These are phyloP conservation scores for Conomelus anceps DNA, from an alignment of 2,888 invertebrate species.

Conservation along the genomic window DNA sequence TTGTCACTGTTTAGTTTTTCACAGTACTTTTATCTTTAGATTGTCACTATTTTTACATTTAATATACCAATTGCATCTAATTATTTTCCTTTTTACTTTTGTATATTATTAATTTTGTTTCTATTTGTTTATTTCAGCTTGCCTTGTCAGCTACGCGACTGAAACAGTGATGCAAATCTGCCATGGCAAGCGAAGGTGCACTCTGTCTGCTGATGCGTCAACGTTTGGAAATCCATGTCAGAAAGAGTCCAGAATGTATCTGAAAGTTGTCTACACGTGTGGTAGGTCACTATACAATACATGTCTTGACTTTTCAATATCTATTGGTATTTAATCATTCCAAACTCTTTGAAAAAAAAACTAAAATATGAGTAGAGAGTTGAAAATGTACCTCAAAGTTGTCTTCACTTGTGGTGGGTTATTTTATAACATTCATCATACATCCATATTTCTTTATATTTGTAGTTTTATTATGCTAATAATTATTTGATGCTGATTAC, in stretches of 20 bases:
- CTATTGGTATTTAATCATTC: too few species aligned
- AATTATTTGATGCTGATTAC: too few species aligned
- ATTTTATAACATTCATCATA: slow-evolving; percentile 43
- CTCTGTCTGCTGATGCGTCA: slow-evolving; percentile 68
- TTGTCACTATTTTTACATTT: not conserved
- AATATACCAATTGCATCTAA: too few species aligned
- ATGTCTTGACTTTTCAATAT: too few species aligned
- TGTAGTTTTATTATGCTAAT: too few species aligned
- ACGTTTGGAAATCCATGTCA: slow-evolving; percentile 80
- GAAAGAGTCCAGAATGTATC: slow-evolving; percentile 63
- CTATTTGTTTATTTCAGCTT: slow-evolving; percentile 54
- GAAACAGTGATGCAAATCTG: slow-evolving; percentile 83
- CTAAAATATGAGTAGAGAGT: slow-evolving; percentile 39
- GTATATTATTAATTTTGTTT: not conserved
- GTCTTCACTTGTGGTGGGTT: slow-evolving; percentile 84
- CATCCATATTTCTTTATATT: not conserved
- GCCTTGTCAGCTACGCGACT: slow-evolving; percentile 81
- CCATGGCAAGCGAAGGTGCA: slow-evolving; percentile 74
- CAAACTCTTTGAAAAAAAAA: too few species aligned
- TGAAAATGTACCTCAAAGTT: slow-evolving; percentile 76
- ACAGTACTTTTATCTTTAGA: too few species aligned
- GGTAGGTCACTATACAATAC: slow-evolving; percentile 53
- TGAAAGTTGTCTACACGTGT: slow-evolving; percentile 80
- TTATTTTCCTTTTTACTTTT: too few species aligned
- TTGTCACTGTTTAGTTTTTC: too few species aligned